A percentile compares a stretch with the other conserved stretches of the same genome.
Conservation (phyloP, 2,797 vertebrate genomes). For the Melanotaenia trifasciata region DNA sequence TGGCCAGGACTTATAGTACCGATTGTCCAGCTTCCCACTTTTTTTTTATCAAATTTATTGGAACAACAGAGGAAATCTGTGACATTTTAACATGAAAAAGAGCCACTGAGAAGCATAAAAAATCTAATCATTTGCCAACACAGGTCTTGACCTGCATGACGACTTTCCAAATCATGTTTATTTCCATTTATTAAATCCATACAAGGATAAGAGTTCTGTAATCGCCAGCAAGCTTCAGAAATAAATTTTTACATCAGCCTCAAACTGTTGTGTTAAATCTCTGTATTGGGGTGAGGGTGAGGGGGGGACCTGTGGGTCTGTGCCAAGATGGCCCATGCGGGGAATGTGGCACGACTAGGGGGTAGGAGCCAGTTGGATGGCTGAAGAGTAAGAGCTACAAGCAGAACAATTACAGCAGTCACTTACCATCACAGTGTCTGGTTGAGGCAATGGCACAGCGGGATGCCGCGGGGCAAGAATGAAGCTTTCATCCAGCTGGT, state of each 20-base stretch:
- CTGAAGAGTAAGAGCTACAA: slow-evolving; percentile 77
- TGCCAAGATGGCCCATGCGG: slow-evolving; percentile 72
- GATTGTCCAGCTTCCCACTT: background rate
- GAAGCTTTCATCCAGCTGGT: slow-evolving; percentile 80
- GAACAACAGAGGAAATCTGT: background rate
- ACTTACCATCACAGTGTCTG: slow-evolving; percentile 82
- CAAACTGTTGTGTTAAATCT: slow-evolving; percentile 51
- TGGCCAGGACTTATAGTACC: background rate
- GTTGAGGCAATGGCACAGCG: slow-evolving; percentile 76
- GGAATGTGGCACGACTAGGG: slow-evolving; percentile 68
- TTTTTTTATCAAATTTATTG: background rate
- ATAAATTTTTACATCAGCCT: slow-evolving; percentile 36
- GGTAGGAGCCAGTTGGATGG: slow-evolving; percentile 75
- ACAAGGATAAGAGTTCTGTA: background rate
- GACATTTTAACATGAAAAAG: background rate
- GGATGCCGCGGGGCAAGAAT: slow-evolving; percentile 73
- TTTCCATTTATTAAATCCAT: background rate
- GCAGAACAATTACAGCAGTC: slow-evolving; percentile 84
- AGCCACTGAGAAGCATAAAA: background rate
- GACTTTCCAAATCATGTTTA: background rate
- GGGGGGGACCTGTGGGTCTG: slow-evolving; percentile 7
- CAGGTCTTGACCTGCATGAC: background rate
- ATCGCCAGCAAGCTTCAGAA: slow-evolving; percentile 12
- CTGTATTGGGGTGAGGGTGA: background rate
- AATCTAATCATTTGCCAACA: background rate